Evolutionary conservation across 2,888 invertebrate species (phyloP), one percentile per base, ranked within the genome.

Genomic region (Halictus ligatus): DNA sequence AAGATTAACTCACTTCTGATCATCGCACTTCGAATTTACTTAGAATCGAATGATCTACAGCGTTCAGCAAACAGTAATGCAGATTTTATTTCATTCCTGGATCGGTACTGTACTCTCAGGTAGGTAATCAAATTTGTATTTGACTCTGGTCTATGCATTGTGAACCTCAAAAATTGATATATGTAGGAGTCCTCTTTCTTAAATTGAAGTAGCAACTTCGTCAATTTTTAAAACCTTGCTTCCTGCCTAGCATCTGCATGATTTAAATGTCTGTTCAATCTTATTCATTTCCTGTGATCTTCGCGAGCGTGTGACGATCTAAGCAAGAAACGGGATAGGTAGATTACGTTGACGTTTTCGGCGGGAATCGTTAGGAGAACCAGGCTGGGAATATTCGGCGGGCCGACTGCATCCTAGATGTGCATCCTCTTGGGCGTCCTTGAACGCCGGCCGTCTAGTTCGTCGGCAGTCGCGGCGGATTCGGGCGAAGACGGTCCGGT

Each of bases 401-500:
- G 46, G 8, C 29, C 21, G 58, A 75, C 54, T 80, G 80, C 77
- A 85, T 85, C 74, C 76, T 81, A 82, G 84, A 81, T 58, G 81
- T 82, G 86, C 87, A 86, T 86, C 85, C 78, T 40, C 46, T 48
- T 2, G 64, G 5, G 8, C 79, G 78, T 58, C 78, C 86, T 85
- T 81, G 86, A 77, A 69, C 54, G 64, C 18, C 29, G 43, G 35
- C 40, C 40, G 60, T 85, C 85, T 85, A 85, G 84, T 73, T 75
- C 64, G 69, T 78, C 64, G 76, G 43, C 35, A 74, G 58, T 67
- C 72, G 74, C 77, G 72, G 76, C 74, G 73, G 75, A 71, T 76
- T 79, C 75, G n/a, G 81, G 48, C 82, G 72, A 78, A 64, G 71
- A 54, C 71, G 78, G 88, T 85, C 84, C 85, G 89, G 84, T 89